Evolutionary conservation across 2,113 vertebrate species (phyloP).

Genomic region (Pitta sordida): DNA sequence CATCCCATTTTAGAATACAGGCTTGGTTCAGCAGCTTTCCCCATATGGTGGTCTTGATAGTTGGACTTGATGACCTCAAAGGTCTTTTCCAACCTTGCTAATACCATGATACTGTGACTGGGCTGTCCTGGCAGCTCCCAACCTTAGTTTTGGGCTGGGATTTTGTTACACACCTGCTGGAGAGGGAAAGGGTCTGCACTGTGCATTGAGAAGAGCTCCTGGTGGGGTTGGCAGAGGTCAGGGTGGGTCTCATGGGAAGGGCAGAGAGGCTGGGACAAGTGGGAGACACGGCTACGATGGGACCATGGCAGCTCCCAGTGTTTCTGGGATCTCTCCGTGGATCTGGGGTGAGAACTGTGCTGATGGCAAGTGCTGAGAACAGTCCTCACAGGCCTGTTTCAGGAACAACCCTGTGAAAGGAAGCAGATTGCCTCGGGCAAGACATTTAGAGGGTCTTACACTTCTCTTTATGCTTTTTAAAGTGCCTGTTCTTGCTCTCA

Average conservation of each 20-base stretch:
- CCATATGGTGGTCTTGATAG: too few relatives aligned
- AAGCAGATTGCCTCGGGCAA: slow-evolving; percentile 17
- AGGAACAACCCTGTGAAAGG: not conserved
- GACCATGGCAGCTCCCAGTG: accelerated
- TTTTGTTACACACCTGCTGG: not conserved
- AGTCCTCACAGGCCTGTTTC: not conserved
- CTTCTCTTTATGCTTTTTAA: not conserved
- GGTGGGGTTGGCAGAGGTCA: not conserved
- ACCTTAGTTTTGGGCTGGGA: not conserved
- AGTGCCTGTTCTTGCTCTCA: not conserved
- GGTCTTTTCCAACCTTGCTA: too few relatives aligned
- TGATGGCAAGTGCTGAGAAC: not conserved
- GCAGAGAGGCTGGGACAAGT: not conserved
- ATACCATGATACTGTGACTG: too few relatives aligned
- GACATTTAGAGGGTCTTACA: not conserved
- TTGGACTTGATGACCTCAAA: too few relatives aligned
- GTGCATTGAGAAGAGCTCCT: accelerated
- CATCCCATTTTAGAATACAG: not conserved
- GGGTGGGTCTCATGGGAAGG: not conserved
- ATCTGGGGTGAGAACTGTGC: not conserved
- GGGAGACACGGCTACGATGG: not conserved
- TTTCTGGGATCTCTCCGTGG: not conserved
- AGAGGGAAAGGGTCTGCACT: accelerated
- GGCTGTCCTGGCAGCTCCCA: accelerated
- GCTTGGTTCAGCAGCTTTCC: not conserved